These are phyloP conservation scores for Oligia strigilis DNA, from an alignment of 2,888 invertebrate genomes.

Conservation along the genomic window DNA sequence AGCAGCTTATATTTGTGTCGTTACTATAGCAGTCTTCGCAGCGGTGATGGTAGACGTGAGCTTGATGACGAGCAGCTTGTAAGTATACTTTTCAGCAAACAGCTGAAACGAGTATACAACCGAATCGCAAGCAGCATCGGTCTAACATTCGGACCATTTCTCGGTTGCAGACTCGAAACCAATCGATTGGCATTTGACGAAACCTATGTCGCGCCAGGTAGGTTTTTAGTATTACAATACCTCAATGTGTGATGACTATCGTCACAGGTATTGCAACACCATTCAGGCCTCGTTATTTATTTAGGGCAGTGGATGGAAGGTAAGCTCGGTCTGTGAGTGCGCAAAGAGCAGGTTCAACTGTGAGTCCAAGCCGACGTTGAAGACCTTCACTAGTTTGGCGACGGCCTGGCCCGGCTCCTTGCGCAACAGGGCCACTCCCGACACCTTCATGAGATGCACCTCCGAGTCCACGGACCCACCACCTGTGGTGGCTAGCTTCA, in stretches of 20 bases:
- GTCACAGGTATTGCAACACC: conserved; percentile 79
- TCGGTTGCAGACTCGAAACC: conserved; percentile 84
- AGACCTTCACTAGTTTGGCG: conserved; percentile 91
- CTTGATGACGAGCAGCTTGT: conserved; percentile 64
- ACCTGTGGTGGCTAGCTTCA: conserved; percentile 91
- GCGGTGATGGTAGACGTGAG: conserved; percentile 55
- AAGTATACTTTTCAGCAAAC: conserved; percentile 54
- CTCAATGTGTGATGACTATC: conserved; percentile 59
- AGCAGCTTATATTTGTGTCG: conserved; percentile 40
- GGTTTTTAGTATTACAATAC: conserved; percentile 81
- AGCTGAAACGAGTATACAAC: conserved; percentile 76
- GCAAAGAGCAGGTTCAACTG: conserved; percentile 92
- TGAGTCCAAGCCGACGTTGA: conserved; percentile 93
- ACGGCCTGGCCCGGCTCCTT: conserved; percentile 90
- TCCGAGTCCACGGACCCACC: conserved; percentile 90
- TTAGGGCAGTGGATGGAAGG: conserved; percentile 91
- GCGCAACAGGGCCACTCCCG: conserved; percentile 92
- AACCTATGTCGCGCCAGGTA: conserved; percentile 87
- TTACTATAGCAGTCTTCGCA: conserved; percentile 50
- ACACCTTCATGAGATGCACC: conserved; percentile 92
- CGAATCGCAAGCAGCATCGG: conserved; percentile 70
- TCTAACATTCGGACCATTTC: conserved; percentile 66
- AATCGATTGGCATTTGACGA: conserved; percentile 85
- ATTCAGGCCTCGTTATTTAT: conserved; percentile 74
- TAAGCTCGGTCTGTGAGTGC: conserved; percentile 92